A percentile compares a stretch with the other conserved stretches of the same genome.
Conservation (phyloP, 2,113 vertebrate species). For the rat (Rattus norvegicus) region DNA sequence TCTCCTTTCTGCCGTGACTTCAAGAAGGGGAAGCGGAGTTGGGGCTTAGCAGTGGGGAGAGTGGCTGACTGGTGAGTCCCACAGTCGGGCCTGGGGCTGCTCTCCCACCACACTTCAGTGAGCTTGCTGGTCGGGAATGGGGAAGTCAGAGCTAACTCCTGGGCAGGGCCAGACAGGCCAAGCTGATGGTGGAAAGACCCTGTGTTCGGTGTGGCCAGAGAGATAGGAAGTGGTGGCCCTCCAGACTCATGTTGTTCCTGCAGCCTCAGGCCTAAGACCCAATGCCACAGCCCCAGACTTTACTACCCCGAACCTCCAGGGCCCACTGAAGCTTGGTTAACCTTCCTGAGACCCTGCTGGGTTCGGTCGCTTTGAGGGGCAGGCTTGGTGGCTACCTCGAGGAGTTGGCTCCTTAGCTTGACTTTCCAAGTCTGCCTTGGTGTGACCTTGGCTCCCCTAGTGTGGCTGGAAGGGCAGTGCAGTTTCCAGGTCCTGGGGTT, state of each 20-base stretch:
- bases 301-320: accelerated
- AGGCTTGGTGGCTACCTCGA: background rate
- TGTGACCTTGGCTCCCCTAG: background rate
- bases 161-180: slow-evolving; percentile 4
- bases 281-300: background rate
- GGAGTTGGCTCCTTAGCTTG: background rate
- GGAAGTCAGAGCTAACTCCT: slow-evolving; percentile 58
- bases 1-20: slow-evolving; percentile 66
- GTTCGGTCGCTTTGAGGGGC: accelerated
- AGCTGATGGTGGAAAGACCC: slow-evolving; percentile 61
- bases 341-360: background rate
- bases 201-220: background rate
- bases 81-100: background rate
- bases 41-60: slow-evolving; percentile 28
- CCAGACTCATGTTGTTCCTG: background rate
- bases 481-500: background rate
- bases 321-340: background rate
- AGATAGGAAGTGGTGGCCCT: background rate
- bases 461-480: accelerated
- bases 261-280: accelerated
- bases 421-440: background rate
- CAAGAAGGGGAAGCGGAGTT: slow-evolving; percentile 59
- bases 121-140: background rate
- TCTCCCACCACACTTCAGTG: accelerated
- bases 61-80: slow-evolving; percentile 58